A percentile compares a stretch with the other conserved stretches of the same genome.
These are phyloP conservation scores for Vesta saturnalis DNA, from an alignment of 2,888 invertebrate species.

Conservation along the genomic window DNA sequence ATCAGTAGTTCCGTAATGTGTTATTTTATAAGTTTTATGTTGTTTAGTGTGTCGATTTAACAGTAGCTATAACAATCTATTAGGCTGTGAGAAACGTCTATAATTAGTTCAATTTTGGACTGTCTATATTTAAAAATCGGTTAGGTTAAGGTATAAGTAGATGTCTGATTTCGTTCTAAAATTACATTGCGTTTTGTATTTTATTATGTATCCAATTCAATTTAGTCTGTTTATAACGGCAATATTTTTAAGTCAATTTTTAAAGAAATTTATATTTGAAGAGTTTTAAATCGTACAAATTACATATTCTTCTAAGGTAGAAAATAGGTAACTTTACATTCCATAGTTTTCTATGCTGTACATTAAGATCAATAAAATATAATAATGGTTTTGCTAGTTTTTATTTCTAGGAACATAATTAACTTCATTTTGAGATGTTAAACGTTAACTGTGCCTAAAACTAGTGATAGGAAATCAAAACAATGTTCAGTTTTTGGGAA, in stretches of 20 bases:
- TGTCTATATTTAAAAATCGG: too few relatives aligned
- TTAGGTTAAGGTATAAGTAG: not conserved
- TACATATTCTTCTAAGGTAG: slow-evolving; percentile 22
- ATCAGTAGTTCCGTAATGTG: not conserved
- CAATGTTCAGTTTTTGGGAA: too few relatives aligned
- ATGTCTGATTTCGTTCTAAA: not conserved
- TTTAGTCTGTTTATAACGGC: not conserved
- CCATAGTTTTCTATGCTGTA: slow-evolving; percentile 28
- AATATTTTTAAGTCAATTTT: not conserved
- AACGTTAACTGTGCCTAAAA: too few relatives aligned
- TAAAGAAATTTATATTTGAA: slow-evolving; percentile 27
- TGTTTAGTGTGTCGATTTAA: slow-evolving; percentile 40
- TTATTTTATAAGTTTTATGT: not conserved
- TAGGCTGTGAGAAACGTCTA: slow-evolving; percentile 54
- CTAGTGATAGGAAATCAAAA: too few relatives aligned
- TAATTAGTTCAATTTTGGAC: slow-evolving; percentile 13
- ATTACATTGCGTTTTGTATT: not conserved
- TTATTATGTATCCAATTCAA: not conserved
- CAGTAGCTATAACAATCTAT: slow-evolving; percentile 50
- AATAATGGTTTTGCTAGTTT: too few relatives aligned
- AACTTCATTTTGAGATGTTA: too few relatives aligned
- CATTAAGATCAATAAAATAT: slow-evolving; percentile 13
- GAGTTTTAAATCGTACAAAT: slow-evolving; percentile 43
- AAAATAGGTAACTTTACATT: slow-evolving; percentile 17
- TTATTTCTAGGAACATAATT: too few relatives aligned